A percentile compares a stretch with the other conserved stretches of the same genome.
phyloP scores from a whole-genome alignment of 1,140 invertebrate genomes.

The Caligus rogercresseyi region DNA sequence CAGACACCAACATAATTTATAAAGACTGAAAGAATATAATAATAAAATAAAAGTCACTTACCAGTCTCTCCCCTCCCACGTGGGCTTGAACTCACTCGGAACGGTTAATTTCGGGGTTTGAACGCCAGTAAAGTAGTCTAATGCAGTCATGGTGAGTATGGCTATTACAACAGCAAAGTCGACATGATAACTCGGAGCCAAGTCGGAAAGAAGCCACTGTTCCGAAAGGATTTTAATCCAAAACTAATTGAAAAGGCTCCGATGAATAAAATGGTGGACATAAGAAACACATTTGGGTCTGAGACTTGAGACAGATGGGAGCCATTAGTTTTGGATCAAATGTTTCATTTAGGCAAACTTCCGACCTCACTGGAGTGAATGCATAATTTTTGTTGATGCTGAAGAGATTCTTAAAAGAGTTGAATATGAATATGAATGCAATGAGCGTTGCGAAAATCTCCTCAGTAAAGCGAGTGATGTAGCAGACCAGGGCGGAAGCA shows the following conservation, averaged over 20 bases:
- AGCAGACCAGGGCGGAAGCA: slow-evolving; percentile 28
- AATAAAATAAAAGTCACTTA: no score
- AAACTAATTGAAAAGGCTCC: slow-evolving; percentile 81
- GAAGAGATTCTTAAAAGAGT: slow-evolving; percentile 21
- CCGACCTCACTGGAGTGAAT: not conserved
- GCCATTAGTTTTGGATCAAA: not conserved
- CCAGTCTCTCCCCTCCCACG: slow-evolving; percentile 27
- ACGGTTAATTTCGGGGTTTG: slow-evolving; percentile 32
- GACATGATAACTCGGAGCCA: slow-evolving; percentile 26
- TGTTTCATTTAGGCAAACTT: not conserved
- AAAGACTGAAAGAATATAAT: no score
- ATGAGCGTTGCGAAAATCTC: slow-evolving; percentile 32
- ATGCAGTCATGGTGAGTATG: slow-evolving; percentile 30
- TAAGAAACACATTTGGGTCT: slow-evolving; percentile 82
- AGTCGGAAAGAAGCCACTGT: slow-evolving; percentile 27
- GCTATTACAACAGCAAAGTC: slow-evolving; percentile 36
- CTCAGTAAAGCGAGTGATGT: slow-evolving; percentile 32
- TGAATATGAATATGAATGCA: slow-evolving; percentile 31
- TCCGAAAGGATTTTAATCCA: slow-evolving; percentile 72
- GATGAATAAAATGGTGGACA: slow-evolving; percentile 82
- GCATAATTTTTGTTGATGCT: not conserved
- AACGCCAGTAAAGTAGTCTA: slow-evolving; percentile 29
- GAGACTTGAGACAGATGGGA: not conserved
- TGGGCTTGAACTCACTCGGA: slow-evolving; percentile 33
- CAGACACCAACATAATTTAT: no score